Evolutionary conservation across 2,797 vertebrate species (phyloP), one percentile per base, ranked within the genome.

Genomic region (Triplophysa yarkandensis): DNA sequence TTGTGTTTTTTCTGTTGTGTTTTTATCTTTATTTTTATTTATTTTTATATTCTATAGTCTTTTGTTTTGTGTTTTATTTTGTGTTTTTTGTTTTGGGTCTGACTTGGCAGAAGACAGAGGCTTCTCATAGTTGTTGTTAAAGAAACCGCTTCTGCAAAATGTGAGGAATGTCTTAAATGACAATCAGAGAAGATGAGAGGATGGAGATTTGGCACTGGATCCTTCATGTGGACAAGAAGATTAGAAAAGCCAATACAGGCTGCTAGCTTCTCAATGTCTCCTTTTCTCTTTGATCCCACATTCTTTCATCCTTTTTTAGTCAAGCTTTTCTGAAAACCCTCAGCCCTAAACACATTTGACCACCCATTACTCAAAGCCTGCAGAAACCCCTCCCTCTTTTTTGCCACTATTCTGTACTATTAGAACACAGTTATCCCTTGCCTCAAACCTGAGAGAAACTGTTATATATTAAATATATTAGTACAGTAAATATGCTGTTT

Each of bases 181-280:
- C 84, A 86, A 85, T 83, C 84, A 80, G 89, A 87, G 76, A 52
- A 77, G 75, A 86, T 78, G 83, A 87, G 82, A 81, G 83, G 81
- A 79, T 44, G n/a, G 55, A 74, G 69, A 68, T 78, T 68, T 78
- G 70, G 77, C 77, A 55, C 13, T 54, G 36, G 77, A 73, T 78
- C 77, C 74, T 27, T 73, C 77, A 28, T 28, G 21, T 34, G 71
- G 46, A 72, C 70, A 55, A 68, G 63, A 57, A 78, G 65, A 78
- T 73, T 73, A 78, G 57, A 46, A 61, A 36, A 71, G 55, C 69
- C 68, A 62, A 66, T 36, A 71, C 43, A 44, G 63, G 58, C 34
- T 4, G 77, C 78, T 82, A 61, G 77, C 82, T 81, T 77, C 76
- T 74, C 58, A 34, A n/a, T 80, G 81, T 75, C 76, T 2, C 0